Percentiles rank a stretch among this genome's conserved stretches.
Conservation (phyloP, 2,113 vertebrate species). For the Halcyon senegalensis region DNA sequence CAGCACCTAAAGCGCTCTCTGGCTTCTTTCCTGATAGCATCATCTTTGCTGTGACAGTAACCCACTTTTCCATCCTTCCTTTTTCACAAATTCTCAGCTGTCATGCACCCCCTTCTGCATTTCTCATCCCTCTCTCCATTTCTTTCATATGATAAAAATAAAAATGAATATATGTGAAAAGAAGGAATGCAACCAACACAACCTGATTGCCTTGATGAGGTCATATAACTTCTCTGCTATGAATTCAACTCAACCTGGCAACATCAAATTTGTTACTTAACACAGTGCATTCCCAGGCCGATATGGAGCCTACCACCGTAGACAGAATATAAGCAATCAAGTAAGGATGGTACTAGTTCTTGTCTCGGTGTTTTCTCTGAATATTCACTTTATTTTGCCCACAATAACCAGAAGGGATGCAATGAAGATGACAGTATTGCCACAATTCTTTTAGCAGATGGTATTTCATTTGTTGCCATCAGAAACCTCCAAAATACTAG, state of each 20-base stretch:
- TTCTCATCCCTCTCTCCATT: neutral
- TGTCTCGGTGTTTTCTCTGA: neutral
- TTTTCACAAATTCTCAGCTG: neutral
- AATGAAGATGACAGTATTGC: neutral
- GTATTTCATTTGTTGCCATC: neutral
- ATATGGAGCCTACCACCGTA: neutral
- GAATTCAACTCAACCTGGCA: neutral
- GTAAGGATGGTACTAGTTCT: neutral
- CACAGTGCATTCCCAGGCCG: neutral
- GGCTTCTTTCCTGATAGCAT: neutral
- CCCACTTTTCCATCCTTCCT: neutral
- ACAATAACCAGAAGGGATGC: neutral
- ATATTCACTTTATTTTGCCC: neutral
- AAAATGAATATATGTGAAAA: neutral
- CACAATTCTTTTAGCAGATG: neutral
- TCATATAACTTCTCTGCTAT: neutral
- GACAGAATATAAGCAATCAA: neutral
- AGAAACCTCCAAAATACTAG: neutral
- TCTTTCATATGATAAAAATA: neutral
- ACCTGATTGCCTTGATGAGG: neutral
- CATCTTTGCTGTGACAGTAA: neutral
- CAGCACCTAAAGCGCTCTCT: neutral
- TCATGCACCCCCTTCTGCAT: neutral
- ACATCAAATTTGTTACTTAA: neutral
- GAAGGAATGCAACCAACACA: neutral